These are phyloP conservation scores for Hermetia illucens DNA, from an alignment of 1,140 invertebrate genomes.

Conservation along the genomic window DNA sequence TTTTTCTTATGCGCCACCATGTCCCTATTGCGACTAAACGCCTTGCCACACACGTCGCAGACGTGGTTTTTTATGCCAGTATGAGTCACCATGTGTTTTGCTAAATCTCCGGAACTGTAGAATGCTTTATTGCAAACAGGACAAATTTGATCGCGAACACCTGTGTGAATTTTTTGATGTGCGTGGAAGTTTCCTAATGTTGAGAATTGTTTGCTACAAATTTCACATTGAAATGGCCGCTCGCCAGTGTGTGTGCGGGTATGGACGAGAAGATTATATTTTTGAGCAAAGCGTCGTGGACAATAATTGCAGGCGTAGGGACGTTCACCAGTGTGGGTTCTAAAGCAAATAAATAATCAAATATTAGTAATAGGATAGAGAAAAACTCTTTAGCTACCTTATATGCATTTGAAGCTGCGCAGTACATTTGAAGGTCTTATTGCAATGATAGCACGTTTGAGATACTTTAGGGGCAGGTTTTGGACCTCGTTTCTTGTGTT, in stretches of 20 bases:
- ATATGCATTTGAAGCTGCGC: constrained; percentile 43
- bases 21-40: constrained; percentile 49
- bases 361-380: not conserved
- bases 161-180: constrained; percentile 41
- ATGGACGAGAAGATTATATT: constrained; percentile 77
- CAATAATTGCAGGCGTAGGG: constrained; percentile 59
- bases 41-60: constrained; percentile 58
- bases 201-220: constrained; percentile 47
- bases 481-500: constrained; percentile 39
- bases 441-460: constrained; percentile 38
- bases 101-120: constrained; percentile 50
- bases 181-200: constrained; percentile 41
- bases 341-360: constrained; percentile 7
- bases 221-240: constrained; percentile 68
- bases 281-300: constrained; percentile 61
- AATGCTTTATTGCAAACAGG: constrained; percentile 55
- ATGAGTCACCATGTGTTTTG: constrained; percentile 56
- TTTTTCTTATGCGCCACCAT: constrained; percentile 32
- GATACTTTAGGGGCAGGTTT: constrained; percentile 40
- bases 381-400: constrained; percentile 13
- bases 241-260: constrained; percentile 66
- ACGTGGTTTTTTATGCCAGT: constrained; percentile 59
- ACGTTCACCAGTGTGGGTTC: constrained; percentile 46
- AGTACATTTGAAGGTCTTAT: constrained; percentile 41
- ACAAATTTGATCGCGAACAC: constrained; percentile 46